phyloP scores from a whole-genome alignment of 2,888 invertebrate species.

The Rhopalosiphum nymphaeae region DNA sequence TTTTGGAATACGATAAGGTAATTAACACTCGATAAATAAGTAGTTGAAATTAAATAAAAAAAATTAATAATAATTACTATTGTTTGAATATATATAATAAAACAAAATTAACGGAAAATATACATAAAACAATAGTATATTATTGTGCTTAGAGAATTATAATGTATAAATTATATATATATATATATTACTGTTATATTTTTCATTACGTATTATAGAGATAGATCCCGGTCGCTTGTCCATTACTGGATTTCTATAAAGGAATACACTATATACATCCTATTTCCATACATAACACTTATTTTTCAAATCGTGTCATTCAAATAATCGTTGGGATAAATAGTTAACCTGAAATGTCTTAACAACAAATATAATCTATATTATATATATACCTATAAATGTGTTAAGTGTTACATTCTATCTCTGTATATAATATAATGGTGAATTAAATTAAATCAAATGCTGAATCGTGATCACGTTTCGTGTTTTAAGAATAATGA shows the following conservation, averaged over 20 bases:
- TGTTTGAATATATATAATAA: neutral
- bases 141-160: neutral
- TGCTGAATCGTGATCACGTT: slow-evolving; percentile 46
- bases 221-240: neutral
- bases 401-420: neutral
- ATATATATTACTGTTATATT: neutral
- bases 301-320: neutral
- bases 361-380: neutral
- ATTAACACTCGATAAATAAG: neutral
- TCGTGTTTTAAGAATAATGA: slow-evolving; percentile 23
- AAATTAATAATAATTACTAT: neutral
- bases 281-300: neutral
- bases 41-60: neutral
- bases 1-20: neutral
- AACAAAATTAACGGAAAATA: neutral
- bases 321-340: neutral
- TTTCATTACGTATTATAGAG: neutral
- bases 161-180: too few relatives aligned
- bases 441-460: slow-evolving; percentile 18
- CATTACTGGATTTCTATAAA: neutral
- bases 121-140: neutral
- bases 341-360: neutral
- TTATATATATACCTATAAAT: neutral
- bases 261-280: neutral
- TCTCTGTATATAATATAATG: neutral